These are phyloP conservation scores for Lagorchestes hirsutus DNA, from an alignment of 2,797 vertebrate species.

Conservation along the genomic window DNA sequence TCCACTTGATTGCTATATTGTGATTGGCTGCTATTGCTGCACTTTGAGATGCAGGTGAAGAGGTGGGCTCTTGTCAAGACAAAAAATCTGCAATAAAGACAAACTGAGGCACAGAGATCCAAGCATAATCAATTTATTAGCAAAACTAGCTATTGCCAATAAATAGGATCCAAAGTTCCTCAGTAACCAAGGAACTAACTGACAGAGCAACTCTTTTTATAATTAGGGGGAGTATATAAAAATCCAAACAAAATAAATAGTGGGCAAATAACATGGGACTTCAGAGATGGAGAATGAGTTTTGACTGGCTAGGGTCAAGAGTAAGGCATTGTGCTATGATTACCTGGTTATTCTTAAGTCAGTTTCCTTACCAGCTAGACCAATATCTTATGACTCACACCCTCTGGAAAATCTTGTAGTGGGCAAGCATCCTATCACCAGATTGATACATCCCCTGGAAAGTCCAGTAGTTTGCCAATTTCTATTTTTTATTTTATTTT, in stretches of 20 bases:
- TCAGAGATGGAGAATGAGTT: neutral
- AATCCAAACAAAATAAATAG: neutral
- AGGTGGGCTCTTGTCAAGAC: constrained; percentile 88
- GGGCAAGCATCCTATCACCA: neutral
- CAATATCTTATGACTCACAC: too few species aligned
- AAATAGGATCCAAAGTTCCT: neutral
- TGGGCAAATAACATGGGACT: neutral
- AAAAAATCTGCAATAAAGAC: too few species aligned
- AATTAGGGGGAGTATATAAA: neutral
- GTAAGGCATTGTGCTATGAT: neutral
- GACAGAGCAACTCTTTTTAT: neutral
- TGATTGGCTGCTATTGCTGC: constrained; percentile 88
- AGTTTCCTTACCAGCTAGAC: neutral
- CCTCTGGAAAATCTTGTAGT: neutral
- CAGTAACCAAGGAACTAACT: neutral
- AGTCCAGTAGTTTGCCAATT: neutral
- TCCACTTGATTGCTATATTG: constrained; percentile 92
- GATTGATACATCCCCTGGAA: neutral
- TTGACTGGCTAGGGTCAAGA: neutral
- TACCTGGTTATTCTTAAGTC: neutral
- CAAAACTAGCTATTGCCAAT: neutral
- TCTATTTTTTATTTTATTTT: neutral
- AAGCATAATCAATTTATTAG: too few species aligned
- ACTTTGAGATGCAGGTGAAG: constrained; percentile 93
- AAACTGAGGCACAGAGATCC: too few species aligned